phyloP scores from a whole-genome alignment of 92 coral and sea anemone species.

The Bergia puertoricense region DNA sequence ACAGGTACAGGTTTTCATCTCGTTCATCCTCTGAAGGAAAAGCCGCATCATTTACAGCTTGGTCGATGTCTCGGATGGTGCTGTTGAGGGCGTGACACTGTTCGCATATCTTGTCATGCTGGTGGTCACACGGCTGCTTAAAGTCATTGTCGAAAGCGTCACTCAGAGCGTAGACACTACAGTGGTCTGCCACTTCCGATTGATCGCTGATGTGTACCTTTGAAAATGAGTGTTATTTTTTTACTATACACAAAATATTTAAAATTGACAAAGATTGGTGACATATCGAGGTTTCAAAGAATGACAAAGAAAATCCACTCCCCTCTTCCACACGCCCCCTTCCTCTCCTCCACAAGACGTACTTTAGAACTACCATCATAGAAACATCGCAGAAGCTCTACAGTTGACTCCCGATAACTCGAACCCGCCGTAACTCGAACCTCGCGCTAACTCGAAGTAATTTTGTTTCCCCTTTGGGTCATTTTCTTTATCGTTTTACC shows the following conservation, averaged over 20 bases:
- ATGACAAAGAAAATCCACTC: background rate
- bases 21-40: background rate
- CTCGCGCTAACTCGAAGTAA: no score
- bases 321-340: background rate
- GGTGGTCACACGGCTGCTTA: background rate
- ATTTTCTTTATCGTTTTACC: no score
- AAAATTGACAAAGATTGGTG: background rate
- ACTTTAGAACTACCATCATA: no score
- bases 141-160: background rate
- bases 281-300: no score
- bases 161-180: conserved; percentile 4
- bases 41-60: background rate
- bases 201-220: no score
- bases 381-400: no score
- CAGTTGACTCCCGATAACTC: no score
- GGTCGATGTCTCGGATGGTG: conserved; percentile 1
- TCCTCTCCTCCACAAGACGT: background rate
- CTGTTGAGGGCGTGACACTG: background rate
- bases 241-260: background rate
- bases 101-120: background rate
- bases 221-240: no score
- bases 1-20: conserved; percentile 21
- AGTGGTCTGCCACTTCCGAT: background rate
- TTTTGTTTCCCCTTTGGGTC: no score
- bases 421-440: no score